Conservation (phyloP, 2,888 invertebrate genomes). For the Synanthedon andrenaeformis region DNA sequence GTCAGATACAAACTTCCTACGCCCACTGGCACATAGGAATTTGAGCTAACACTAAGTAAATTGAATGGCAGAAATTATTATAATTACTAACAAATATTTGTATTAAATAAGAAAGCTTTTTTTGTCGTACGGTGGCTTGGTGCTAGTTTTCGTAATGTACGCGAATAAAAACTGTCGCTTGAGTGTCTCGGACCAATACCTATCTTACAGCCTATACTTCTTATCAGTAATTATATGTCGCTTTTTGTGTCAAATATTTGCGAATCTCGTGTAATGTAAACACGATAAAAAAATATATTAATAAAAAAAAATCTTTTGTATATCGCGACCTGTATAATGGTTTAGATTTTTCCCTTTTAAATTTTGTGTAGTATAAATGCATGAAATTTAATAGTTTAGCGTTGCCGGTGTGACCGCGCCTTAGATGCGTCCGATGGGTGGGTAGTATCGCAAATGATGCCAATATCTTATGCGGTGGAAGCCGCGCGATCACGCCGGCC, state of each 20-base stretch:
- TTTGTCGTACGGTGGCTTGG: constrained; percentile 63
- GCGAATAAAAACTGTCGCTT: constrained; percentile 53
- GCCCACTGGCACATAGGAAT: no score
- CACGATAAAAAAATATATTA: constrained; percentile 38
- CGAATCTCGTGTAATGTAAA: constrained; percentile 64
- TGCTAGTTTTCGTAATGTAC: constrained; percentile 54
- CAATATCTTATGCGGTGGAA: constrained; percentile 43
- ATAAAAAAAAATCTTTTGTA: constrained; percentile 49
- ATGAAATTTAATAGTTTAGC: constrained; percentile 41
- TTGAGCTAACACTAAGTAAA: no score
- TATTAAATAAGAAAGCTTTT: constrained; percentile 20
- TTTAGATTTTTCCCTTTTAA: constrained; percentile 59
- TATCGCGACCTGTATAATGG: constrained; percentile 67
- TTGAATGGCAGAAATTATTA: constrained; percentile 2
- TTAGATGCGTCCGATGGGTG: constrained; percentile 53
- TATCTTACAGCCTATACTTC: constrained; percentile 49
- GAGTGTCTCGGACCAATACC: constrained; percentile 69
- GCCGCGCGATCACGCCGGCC: constrained; percentile 46
- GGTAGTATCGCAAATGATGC: constrained; percentile 48
- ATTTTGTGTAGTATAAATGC: constrained; percentile 28
- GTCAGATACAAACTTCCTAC: no score
- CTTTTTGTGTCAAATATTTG: constrained; percentile 71
- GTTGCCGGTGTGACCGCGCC: constrained; percentile 46
- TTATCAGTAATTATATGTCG: constrained; percentile 56
- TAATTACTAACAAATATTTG: no score